Evolutionary conservation across 2,113 vertebrate species (phyloP), one percentile per base, ranked within the genome.

Genomic region (Chaenogobius annularis): DNA sequence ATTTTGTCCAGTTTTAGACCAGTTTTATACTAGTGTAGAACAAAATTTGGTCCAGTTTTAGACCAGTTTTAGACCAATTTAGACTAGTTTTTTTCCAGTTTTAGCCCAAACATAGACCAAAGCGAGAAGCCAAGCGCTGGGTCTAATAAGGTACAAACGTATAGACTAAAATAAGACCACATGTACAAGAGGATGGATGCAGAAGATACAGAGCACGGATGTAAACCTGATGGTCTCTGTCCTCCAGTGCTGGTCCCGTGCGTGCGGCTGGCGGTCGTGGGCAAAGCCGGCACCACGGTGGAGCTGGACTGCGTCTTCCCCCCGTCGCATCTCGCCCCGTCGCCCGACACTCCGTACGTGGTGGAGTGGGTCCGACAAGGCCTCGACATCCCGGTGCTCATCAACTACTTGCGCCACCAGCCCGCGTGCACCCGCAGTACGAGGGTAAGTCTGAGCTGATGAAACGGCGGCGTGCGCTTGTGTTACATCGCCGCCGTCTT

Each of bases 341-440:
- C 86, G 13, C 62, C 91, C 3, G 89, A 84, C 37, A 93, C 94
- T 0, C 92, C 92, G 47, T 95, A 95, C 2, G 96, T 98, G 87
- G 94, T 98, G 64, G 97, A 99, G 90, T 99, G 97, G 97, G 89
- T 96, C 7, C 95, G 96, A 1, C 94, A 94, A 23, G 96, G 95
- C 69, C 92, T 95, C 31, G 94, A 95, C 69, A 93, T 95, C 56
- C 95, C 96, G 56, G 93, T 98, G 77, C 94, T 99, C 85, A 98
- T 99, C 81, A 95, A 96, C 84, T 98, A 97, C 2, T 96, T 96
- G 48, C 92, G 95, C 59, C 94, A 96, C 68, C 89, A 90, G 0
- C 95, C 0, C 94, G 95, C 0, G 91, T 98, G 31, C 95, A 98
- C 84, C 96, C 96, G 0, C 85, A 92, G 66, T 98, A 96, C 74